Conservation (phyloP, 2,113 vertebrate genomes). For the Pristiophorus japonicus region DNA sequence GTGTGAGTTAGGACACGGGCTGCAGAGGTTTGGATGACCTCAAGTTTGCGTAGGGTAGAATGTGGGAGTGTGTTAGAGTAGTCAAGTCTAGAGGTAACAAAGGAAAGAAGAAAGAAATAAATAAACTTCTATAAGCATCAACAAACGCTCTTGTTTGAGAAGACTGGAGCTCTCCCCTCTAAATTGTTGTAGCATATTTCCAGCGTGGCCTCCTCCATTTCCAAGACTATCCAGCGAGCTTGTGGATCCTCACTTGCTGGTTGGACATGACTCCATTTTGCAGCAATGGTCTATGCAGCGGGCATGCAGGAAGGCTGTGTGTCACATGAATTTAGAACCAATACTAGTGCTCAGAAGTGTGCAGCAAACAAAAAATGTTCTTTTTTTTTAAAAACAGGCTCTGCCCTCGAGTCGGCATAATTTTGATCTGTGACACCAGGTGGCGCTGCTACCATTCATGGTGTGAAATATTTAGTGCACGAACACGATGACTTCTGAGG, state of each 20-base stretch:
- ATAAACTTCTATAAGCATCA: not conserved
- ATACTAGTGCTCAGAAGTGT: not conserved
- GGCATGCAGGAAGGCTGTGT: not conserved
- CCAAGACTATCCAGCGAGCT: not conserved
- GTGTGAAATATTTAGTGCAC: not conserved
- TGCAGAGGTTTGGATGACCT: too few relatives aligned
- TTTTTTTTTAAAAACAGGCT: not conserved
- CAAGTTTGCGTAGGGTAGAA: too few relatives aligned
- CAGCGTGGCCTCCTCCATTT: not conserved
- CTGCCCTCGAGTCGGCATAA: not conserved
- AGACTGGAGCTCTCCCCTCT: not conserved
- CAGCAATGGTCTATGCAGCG: not conserved
- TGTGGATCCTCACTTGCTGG: not conserved
- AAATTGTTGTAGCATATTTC: not conserved
- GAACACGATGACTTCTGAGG: not conserved
- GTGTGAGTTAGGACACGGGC: too few relatives aligned
- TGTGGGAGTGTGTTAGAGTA: too few relatives aligned
- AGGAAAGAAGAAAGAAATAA: not conserved
- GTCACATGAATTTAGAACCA: not conserved
- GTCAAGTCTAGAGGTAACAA: too few relatives aligned
- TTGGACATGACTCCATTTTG: not conserved
- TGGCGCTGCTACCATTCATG: not conserved
- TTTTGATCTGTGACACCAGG: not conserved
- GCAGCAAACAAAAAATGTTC: not conserved
- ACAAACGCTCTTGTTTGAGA: not conserved